phyloP scores from a whole-genome alignment of 1,140 invertebrate species.

The Caenorhabditis elegans region DNA sequence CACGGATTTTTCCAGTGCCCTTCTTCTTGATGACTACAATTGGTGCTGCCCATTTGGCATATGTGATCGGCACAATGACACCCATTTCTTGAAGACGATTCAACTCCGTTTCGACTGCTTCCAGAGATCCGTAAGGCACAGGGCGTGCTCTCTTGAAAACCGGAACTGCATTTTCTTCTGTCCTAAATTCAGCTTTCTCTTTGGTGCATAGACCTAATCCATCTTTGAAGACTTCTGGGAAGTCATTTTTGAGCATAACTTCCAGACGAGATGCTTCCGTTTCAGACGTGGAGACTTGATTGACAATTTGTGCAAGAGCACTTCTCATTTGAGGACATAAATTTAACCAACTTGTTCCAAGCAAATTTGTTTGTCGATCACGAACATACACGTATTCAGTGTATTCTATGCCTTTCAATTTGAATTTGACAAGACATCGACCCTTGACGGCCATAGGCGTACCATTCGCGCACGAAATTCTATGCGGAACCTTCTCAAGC shows the following conservation, averaged over 20 bases:
- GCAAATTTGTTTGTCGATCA: background rate
- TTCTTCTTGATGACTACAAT: conserved; percentile 63
- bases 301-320: no score
- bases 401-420: background rate
- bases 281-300: no score
- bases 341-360: background rate
- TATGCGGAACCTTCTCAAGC: background rate
- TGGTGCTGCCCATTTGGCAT: conserved; percentile 28
- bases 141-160: background rate
- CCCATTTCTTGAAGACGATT: conserved; percentile 26
- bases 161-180: background rate
- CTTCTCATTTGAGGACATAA: no score
- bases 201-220: conserved; percentile 36
- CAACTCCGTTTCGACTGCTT: background rate
- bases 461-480: background rate
- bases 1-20: background rate
- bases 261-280: no score
- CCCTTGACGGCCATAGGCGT: background rate
- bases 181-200: background rate
- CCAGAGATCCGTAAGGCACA: background rate
- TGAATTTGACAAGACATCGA: background rate
- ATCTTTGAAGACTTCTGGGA: no score
- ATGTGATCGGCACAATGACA: no score
- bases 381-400: background rate
- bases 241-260: no score